Percentiles rank a stretch among this genome's conserved stretches.
phyloP scores from a whole-genome alignment of 2,113 vertebrate genomes.

The Condylura cristata region DNA sequence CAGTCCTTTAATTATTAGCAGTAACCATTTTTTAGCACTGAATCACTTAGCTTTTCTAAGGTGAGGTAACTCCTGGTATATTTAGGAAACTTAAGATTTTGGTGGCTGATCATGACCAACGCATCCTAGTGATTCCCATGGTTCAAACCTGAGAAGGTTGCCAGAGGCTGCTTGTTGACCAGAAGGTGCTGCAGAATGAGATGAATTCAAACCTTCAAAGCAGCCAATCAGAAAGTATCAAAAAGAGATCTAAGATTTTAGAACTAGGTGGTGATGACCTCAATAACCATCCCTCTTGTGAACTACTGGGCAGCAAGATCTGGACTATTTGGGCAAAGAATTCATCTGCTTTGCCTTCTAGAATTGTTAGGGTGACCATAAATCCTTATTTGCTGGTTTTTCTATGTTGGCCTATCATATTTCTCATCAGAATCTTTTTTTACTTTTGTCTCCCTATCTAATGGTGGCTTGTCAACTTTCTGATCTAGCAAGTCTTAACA shows the following conservation, averaged over 20 bases:
- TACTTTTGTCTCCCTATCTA: not conserved
- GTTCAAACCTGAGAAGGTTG: not conserved
- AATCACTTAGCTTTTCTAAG: not conserved
- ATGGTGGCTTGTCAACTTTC: not conserved
- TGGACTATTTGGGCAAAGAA: not conserved
- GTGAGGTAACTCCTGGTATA: not conserved
- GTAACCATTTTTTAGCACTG: constrained; percentile 24
- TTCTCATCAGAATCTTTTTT: not conserved
- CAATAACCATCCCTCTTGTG: not conserved
- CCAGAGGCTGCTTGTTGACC: not conserved
- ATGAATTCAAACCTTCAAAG: not conserved
- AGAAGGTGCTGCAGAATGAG: not conserved
- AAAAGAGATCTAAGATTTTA: not conserved
- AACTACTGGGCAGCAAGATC: not conserved
- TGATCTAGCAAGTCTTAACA: not conserved
- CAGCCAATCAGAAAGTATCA: not conserved
- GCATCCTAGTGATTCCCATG: not conserved
- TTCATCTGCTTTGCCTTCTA: not conserved
- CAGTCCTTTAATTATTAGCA: constrained; percentile 20
- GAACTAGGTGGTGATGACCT: not conserved
- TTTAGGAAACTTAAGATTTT: constrained; percentile 17
- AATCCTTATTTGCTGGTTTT: not conserved
- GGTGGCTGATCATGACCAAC: not conserved
- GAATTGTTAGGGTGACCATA: no score
- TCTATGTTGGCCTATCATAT: not conserved